Conservation (phyloP, 2,113 vertebrate genomes). For the Equus przewalskii region DNA sequence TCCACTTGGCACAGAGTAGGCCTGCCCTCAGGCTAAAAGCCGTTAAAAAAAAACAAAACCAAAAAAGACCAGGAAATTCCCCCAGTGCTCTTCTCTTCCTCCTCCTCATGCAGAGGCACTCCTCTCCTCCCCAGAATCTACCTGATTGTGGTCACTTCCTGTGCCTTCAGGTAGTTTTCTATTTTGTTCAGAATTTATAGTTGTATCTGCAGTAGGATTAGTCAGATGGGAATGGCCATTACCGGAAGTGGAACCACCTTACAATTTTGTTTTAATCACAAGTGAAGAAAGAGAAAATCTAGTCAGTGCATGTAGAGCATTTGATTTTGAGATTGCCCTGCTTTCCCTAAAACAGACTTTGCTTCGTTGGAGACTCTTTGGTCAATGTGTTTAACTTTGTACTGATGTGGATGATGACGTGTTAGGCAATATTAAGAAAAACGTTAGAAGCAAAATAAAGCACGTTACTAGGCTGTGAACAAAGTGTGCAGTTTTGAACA, state of each 20-base stretch:
- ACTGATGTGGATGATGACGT: not conserved
- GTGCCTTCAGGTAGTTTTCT: not conserved
- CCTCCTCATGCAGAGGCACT: not conserved
- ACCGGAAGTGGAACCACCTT: not conserved
- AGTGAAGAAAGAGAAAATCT: not conserved
- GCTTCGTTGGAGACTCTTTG: constrained; percentile 3
- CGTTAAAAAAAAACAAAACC: not conserved
- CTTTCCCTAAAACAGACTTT: not conserved
- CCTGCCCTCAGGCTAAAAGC: not conserved
- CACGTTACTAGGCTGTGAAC: not conserved
- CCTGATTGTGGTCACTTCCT: not conserved
- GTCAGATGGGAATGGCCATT: not conserved
- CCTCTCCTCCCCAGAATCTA: not conserved
- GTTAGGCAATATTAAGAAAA: not conserved
- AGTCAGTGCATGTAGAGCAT: not conserved
- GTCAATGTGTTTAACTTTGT: not conserved
- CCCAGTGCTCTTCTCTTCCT: not conserved
- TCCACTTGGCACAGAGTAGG: not conserved
- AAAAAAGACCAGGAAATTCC: not conserved
- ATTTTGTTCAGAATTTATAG: not conserved
- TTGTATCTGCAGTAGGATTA: not conserved
- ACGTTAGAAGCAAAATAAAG: constrained; percentile 36
- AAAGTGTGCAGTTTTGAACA: constrained; percentile 25
- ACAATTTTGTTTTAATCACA: not conserved
- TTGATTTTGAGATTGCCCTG: not conserved